Base-by-base conservation (phyloP, 2,888 invertebrate species). In the Drosophila rubida region DNA sequence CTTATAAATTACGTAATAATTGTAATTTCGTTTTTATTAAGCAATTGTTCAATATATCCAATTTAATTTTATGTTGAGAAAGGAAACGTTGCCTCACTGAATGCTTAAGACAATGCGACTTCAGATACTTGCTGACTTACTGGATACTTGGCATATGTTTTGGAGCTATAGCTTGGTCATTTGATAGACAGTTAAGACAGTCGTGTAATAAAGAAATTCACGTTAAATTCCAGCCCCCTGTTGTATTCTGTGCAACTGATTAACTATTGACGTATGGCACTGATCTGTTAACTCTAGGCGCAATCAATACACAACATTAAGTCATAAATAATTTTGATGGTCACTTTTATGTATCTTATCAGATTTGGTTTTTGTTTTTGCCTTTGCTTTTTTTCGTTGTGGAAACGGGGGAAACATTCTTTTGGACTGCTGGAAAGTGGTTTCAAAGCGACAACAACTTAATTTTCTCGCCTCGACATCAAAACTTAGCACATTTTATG, bases 401-500 rank as follows among this genome's bases (percentile, higher is more conserved):
- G 19, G 19, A 5, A 5, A 22, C n/a, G 35, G 22, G 35, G 39
- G 39, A 32, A 54, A 51, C 65, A 61, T 48, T 53, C 62, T 54
- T 55, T 16, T 8, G 13, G n/a, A 45, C 1, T 27, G 9, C 16
- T 37, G 13, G 30, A 35, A 25, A 53, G 19, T 41, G 51, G 41
- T 25, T 55, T 48, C 44, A 46, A 51, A 63, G 61, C 69, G 74
- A 78, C 72, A 69, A 84, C 87, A 83, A 81, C 82, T 83, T 85
- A 83, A 83, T 83, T 83, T 83, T 83, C 88, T 83, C 82, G 82
- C 82, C 82, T 87, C 80, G 69, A 74, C 66, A 69, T 66, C 64
- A 68, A 86, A 73, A 73, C 69, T 78, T 69, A 63, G 75, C 66
- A 78, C 60, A 30, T 65, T 81, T 87, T 75, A 83, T 80, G 69